phyloP scores from a whole-genome alignment of 2,797 vertebrate genomes.

The Dendrocincla tyrannina region DNA sequence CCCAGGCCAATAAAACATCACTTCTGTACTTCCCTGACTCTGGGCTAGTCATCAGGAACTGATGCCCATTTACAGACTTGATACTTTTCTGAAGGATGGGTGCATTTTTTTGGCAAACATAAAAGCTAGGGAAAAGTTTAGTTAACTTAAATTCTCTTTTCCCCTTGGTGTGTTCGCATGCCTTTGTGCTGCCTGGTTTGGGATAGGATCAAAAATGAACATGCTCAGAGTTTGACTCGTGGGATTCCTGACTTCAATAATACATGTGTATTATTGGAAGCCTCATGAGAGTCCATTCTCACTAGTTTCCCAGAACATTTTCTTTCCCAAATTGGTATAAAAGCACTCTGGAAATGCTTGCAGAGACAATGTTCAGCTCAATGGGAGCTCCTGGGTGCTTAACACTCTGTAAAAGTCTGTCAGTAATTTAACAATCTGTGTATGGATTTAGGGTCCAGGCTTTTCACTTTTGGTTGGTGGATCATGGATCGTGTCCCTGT shows the following conservation, averaged over 20 bases:
- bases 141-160: not conserved
- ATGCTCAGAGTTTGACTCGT: not conserved
- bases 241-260: slow-evolving; percentile 62
- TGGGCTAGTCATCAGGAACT: not conserved
- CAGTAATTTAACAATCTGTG: slow-evolving; percentile 20
- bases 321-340: slow-evolving; percentile 45
- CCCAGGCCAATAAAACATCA: not conserved
- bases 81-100: not conserved
- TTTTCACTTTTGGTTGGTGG: not conserved
- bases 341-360: slow-evolving; percentile 5
- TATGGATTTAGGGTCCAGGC: not conserved
- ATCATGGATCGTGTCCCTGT: not conserved
- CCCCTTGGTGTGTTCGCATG: not conserved
- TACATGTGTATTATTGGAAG: slow-evolving; percentile 60
- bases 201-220: slow-evolving; percentile 56
- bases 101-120: not conserved
- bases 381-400: slow-evolving; percentile 12
- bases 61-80: not conserved
- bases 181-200: slow-evolving; percentile 53
- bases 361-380: slow-evolving; percentile 11
- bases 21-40: not conserved
- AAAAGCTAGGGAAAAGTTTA: slow-evolving; percentile 22
- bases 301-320: slow-evolving; percentile 54
- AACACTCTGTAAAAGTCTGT: slow-evolving; percentile 14
- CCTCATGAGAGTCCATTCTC: slow-evolving; percentile 57